Evolutionary conservation across 2,888 invertebrate genomes (phyloP).

Genomic region (Cepaea hortensis): DNA sequence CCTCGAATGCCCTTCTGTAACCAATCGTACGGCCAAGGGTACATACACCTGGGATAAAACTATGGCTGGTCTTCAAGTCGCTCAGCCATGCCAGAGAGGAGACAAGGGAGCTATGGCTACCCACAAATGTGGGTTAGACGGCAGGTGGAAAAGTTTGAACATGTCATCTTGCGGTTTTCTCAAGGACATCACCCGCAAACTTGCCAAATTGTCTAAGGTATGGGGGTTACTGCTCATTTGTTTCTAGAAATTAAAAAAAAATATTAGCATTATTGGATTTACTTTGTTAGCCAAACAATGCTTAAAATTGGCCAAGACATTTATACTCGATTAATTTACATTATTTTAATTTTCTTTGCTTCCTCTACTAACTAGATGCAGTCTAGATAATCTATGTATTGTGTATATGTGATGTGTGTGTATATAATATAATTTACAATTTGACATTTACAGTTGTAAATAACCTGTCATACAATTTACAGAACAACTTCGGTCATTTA

Average conservation of each 20-base stretch:
- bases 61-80: conserved; percentile 69
- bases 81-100: conserved; percentile 62
- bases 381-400: too few relatives aligned
- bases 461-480: too few relatives aligned
- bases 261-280: not conserved
- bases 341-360: not conserved
- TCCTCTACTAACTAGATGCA: too few relatives aligned
- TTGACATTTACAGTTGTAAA: too few relatives aligned
- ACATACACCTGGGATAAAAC: conserved; percentile 90
- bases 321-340: not conserved
- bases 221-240: not conserved
- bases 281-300: too few relatives aligned
- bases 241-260: not conserved
- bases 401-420: too few relatives aligned
- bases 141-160: conserved; percentile 85
- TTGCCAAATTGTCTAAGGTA: conserved; percentile 78
- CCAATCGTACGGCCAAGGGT: conserved; percentile 85
- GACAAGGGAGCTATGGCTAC: conserved; percentile 67
- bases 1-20: conserved; percentile 81
- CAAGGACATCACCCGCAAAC: conserved; percentile 85
- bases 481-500: too few relatives aligned
- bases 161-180: conserved; percentile 87
- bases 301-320: not conserved
- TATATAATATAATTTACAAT: too few relatives aligned
- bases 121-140: conserved; percentile 81